These are phyloP conservation scores for Tragelaphus oryx DNA, from an alignment of 2,797 vertebrate species.

Conservation along the genomic window DNA sequence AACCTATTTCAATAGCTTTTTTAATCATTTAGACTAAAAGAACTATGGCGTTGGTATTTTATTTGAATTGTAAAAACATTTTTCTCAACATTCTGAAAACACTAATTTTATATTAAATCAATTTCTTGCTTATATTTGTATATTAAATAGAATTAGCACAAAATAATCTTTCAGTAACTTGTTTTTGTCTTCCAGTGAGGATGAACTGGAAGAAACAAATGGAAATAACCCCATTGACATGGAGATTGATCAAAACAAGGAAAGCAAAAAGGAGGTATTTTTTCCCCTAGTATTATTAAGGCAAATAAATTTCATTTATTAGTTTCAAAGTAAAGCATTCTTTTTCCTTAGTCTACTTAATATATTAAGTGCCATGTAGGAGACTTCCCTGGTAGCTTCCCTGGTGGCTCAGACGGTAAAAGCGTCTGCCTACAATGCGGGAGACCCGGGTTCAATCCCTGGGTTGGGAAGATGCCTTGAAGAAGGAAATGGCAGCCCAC, in stretches of 20 bases:
- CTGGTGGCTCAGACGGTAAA: not conserved
- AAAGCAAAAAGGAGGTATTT: slow-evolving; percentile 91
- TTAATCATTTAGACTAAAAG: not conserved
- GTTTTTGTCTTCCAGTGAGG: slow-evolving; percentile 86
- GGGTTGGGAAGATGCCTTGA: not conserved
- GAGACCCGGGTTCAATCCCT: not conserved
- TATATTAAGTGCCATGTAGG: not conserved
- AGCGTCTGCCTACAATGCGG: not conserved
- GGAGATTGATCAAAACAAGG: slow-evolving; percentile 88
- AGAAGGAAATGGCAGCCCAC: not conserved
- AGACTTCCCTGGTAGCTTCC: not conserved
- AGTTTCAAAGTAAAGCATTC: not conserved
- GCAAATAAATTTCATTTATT: slow-evolving; percentile 14
- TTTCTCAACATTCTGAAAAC: not conserved
- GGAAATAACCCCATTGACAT: slow-evolving; percentile 83
- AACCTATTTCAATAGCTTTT: not conserved
- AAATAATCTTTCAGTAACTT: slow-evolving; percentile 55
- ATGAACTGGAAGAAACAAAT: slow-evolving; percentile 88
- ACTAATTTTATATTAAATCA: not conserved
- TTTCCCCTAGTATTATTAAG: slow-evolving; percentile 36
- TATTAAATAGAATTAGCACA: slow-evolving; percentile 20
- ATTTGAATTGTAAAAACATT: not conserved
- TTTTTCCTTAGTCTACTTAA: not conserved
- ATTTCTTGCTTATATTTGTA: not conserved
- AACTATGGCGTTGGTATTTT: not conserved